Evolutionary conservation across 2,113 vertebrate species (phyloP), one percentile per base, ranked within the genome.

Genomic region (Todiramphus saurophagus): DNA sequence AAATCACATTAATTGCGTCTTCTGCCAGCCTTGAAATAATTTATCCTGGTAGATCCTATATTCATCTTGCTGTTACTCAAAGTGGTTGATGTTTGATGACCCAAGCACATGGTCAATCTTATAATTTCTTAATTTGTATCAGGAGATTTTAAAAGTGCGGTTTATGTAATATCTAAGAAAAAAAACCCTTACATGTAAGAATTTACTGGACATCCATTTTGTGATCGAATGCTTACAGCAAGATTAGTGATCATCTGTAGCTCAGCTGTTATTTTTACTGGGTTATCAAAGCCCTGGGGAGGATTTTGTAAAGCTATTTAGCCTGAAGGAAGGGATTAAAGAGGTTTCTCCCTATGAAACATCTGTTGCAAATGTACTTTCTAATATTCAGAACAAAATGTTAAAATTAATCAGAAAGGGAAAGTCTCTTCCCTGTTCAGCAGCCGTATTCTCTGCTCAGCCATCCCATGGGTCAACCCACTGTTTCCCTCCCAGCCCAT

Each of bases 291-390:
- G 92, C 92, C 56, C 70, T 59, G 43, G 89, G 75, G 84, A 97
- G 94, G 96, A 97, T 96, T 97, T 94, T 92, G 96, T 91, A 96
- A 97, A 97, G 94, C 96, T 96, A 94, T 97, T 97, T 96, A 96
- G 95, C 79, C 93, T 90, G 94, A 96, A 93, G 92, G 91, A 95
- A 96, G 53, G 77, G 96, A 96, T 97, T 97, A 96, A 94, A 95
- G 59, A 96, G 96, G 89, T 96, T 96, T 95, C 94, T 92, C 83
- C 70, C 82, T 77, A 24, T 93, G 90, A 97, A 95, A 96, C 96
- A 97, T 96, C 97, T 96, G 97, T 95, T 96, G 89, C 90, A 91
- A 95, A 93, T 64, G 89, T 94, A 88, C 83, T 87, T 92, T 83
- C 83, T 87, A 92, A 92, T 89, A 96, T 95, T 94, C 1, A 0